These are phyloP conservation scores for Drosophila arizonae DNA, from an alignment of 1,140 invertebrate species.

Conservation along the genomic window DNA sequence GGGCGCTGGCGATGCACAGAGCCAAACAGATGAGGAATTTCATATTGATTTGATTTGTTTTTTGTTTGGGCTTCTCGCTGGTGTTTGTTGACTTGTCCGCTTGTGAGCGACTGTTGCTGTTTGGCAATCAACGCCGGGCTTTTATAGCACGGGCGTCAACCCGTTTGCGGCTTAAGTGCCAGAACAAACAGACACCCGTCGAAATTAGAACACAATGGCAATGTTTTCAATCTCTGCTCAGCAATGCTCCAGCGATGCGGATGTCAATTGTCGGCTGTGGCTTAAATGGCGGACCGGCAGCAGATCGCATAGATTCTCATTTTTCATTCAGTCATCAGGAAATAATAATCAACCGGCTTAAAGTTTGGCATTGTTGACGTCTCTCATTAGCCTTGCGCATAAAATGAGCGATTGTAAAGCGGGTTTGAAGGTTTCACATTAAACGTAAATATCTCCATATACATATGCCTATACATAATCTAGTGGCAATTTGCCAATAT, in stretches of 20 bases:
- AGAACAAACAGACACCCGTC: slow-evolving; percentile 5
- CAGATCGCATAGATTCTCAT: slow-evolving; percentile 12
- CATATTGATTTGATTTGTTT: slow-evolving; percentile 30
- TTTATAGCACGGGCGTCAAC: slow-evolving; percentile 25
- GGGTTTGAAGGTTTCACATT: too few species aligned
- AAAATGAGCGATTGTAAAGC: neutral
- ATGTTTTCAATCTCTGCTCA: slow-evolving; percentile 29
- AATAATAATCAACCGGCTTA: slow-evolving; percentile 5
- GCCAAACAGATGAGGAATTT: slow-evolving; percentile 33
- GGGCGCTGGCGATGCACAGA: slow-evolving; percentile 17
- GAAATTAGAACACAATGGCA: slow-evolving; percentile 34
- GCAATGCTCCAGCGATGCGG: slow-evolving; percentile 22
- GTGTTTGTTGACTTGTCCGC: slow-evolving; percentile 24
- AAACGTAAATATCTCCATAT: too few species aligned
- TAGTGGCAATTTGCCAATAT: too few species aligned
- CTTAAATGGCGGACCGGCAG: slow-evolving; percentile 2
- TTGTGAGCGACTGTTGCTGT: slow-evolving; percentile 13
- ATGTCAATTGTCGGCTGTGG: slow-evolving; percentile 11
- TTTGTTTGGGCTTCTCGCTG: neutral
- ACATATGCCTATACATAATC: too few species aligned
- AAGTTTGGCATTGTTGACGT: neutral
- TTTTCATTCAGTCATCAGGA: neutral
- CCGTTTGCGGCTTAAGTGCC: slow-evolving; percentile 32
- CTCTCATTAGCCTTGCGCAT: too few species aligned
- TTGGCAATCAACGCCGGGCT: slow-evolving; percentile 7